Evolutionary conservation across 2,797 vertebrate genomes (phyloP), one percentile per base, ranked within the genome.

Genomic region (Kryptopterus vitreolus): DNA sequence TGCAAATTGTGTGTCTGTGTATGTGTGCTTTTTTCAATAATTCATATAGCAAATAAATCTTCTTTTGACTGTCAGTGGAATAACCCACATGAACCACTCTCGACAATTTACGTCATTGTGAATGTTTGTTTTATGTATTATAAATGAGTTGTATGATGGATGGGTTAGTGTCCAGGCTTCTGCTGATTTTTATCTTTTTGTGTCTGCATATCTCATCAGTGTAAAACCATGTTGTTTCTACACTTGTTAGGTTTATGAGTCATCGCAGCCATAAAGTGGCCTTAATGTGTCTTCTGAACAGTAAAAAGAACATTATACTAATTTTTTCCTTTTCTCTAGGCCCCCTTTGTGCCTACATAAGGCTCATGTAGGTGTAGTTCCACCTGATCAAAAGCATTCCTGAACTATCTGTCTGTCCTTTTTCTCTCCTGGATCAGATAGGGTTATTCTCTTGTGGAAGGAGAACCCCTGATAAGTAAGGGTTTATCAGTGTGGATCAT

Each of bases 221-320:
- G 55, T 73, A 29, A 50, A 53, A 33, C 62, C 53, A 48, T 7
- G 4, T 68, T 31, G 22, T 24, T 63, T 29, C 16, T 33, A 46
- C 8, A 26, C 46, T 58, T 76, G 63, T 52, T 75, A 20, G 35
- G 74, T n/a, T n/a, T n/a, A 68, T 57, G 26, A 48, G 52, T 61
- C 52, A 18, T 72, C 31, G 35, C 43, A 80, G 83, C 65, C 78
- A 84, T 69, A 83, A 86, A 75, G 81, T 22, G 16, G 22, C 20
- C 59, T 31, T n/a, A 24, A 8, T 26, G 15, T 18, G 31, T 31
- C 29, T 65, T 46, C 11, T 31, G n/a, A n/a, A n/a, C 7, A 53
- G 52, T 57, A 70, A 50, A 78, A n/a, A n/a, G n/a, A n/a, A n/a
- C n/a, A n/a, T n/a, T n/a, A n/a, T n/a, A n/a, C n/a, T n/a, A n/a